Evolutionary conservation across 2,888 invertebrate genomes (phyloP), one percentile per base, ranked within the genome.

Genomic region (Drosophila anceps): DNA sequence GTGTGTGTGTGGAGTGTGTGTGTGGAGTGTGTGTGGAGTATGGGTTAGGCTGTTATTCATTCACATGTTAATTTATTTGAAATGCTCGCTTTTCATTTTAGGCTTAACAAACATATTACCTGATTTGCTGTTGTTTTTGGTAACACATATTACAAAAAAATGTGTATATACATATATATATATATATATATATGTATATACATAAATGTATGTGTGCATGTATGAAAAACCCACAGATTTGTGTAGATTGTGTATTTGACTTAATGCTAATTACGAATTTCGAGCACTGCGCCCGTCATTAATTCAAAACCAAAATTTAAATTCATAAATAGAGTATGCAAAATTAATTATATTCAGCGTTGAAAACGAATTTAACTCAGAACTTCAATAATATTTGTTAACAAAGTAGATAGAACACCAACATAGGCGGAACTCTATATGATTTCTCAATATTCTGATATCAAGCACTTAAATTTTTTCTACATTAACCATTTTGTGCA

Each of bases 31-130:
- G 33, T 24, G 29, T 18, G 15, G 10, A 31, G 59, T 53, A 44
- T 62, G 46, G 50, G 27, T 29, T 44, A 51, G 64, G 50, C 61
- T 71, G 66, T 63, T 62, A 73, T 29, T 71, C 60, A 76, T 84
- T 84, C 68, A 58, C 54, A 87, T 74, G 71, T 69, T 83, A 81
- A 83, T 83, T 83, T 73, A 70, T 65, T 66, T 68, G 48, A 68
- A 62, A 68, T 59, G 44, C 39, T 60, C 57, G 35, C 71, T 62
- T 64, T 76, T 58, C 54, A 76, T 72, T 71, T 62, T 4, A 33
- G 33, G 27, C 46, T 53, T 41, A 50, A 43, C 54, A 24, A n/a
- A 59, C 57, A 37, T 60, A 48, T 35, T 27, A 31, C 18, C 27
- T 13, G 29, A 29, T 7, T 33, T 33, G n/a, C 43, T 46, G 24